Conservation (phyloP, 2,113 vertebrate species). For the Nycticorax nycticorax region DNA sequence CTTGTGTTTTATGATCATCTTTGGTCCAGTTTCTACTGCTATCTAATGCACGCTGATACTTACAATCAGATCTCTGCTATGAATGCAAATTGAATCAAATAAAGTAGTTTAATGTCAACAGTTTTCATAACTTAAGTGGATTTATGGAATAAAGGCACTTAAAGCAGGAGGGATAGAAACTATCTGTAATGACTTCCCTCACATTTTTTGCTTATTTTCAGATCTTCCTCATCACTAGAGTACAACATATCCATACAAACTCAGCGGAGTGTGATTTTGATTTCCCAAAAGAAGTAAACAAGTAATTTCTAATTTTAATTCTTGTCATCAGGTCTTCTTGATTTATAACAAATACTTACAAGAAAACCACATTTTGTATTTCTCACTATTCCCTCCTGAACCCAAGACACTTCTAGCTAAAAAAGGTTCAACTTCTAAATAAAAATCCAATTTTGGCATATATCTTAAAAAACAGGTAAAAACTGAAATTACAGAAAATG, state of each 20-base stretch:
- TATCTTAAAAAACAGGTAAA: background rate
- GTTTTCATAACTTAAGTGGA: background rate
- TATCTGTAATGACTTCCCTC: background rate
- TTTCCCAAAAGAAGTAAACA: background rate
- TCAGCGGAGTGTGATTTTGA: background rate
- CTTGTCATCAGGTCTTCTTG: background rate
- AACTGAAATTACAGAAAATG: background rate
- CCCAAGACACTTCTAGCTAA: background rate
- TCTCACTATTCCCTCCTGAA: background rate
- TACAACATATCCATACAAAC: background rate
- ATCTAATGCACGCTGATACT: background rate
- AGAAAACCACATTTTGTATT: background rate
- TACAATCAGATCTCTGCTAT: background rate
- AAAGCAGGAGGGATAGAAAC: background rate
- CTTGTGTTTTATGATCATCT: background rate
- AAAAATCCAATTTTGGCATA: background rate
- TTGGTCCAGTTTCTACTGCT: background rate
- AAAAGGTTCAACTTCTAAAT: background rate
- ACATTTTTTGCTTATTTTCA: background rate
- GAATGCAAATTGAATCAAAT: background rate
- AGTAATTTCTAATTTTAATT: background rate
- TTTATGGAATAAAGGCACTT: background rate
- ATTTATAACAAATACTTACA: background rate
- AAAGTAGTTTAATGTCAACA: background rate
- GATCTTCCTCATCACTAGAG: background rate